Conservation (phyloP, 1,140 invertebrate species). For the Apis laboriosa region DNA sequence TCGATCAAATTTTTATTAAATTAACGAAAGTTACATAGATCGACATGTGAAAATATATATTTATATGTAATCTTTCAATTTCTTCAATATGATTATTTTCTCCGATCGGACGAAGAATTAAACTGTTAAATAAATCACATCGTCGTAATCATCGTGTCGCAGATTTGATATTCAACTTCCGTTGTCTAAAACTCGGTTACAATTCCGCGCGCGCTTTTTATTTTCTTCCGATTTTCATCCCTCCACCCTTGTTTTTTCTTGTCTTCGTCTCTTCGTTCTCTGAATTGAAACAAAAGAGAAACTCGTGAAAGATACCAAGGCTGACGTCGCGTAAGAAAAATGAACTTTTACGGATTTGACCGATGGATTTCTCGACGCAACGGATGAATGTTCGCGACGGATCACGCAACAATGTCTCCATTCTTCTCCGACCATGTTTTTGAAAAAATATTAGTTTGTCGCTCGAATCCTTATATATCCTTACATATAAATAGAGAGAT, state of each 20-base stretch:
- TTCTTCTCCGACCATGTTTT: neutral
- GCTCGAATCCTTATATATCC: too few species aligned
- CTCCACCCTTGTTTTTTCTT: neutral
- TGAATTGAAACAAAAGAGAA: slow-evolving; percentile 4
- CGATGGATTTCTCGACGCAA: neutral
- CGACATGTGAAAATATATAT: too few species aligned
- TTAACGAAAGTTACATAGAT: too few species aligned
- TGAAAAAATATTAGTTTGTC: too few species aligned
- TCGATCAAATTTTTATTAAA: too few species aligned
- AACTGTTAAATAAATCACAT: neutral
- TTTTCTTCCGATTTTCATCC: slow-evolving; percentile 8
- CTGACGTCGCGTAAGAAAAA: slow-evolving; percentile 14
- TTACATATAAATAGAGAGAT: too few species aligned
- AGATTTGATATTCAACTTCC: slow-evolving; percentile 67
- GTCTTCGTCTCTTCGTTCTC: neutral
- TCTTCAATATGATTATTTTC: neutral
- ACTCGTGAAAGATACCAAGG: slow-evolving; percentile 2
- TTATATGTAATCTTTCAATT: neutral
- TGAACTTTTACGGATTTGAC: slow-evolving; percentile 10
- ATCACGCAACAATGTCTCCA: neutral
- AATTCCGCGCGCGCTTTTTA: slow-evolving; percentile 31
- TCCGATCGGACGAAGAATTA: neutral
- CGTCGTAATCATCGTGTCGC: slow-evolving; percentile 20
- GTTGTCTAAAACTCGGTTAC: slow-evolving; percentile 60
- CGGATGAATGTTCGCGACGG: neutral